phyloP scores from a whole-genome alignment of 1,140 invertebrate species.

The Chionoecetes opilio region DNA sequence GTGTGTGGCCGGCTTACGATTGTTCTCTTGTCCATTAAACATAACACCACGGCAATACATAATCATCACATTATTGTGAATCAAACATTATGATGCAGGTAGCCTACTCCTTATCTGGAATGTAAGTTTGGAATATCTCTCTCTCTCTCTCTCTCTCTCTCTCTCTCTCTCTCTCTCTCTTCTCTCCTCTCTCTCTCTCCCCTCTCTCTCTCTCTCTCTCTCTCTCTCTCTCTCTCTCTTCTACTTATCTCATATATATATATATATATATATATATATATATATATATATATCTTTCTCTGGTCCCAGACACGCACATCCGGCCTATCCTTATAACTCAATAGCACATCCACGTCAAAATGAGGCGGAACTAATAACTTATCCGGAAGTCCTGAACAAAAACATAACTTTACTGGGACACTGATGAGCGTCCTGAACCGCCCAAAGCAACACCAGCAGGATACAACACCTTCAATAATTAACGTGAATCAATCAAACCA shows the following conservation, averaged over 20 bases:
- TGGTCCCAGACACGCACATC: not conserved
- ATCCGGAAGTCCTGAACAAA: not conserved
- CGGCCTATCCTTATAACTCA: not conserved
- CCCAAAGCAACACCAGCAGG: too few relatives aligned
- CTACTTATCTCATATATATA: not conserved
- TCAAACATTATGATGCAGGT: not conserved
- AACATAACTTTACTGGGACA: not conserved
- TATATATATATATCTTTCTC: not conserved
- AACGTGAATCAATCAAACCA: not conserved
- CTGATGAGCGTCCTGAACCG: too few relatives aligned
- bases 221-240: slow-evolving; percentile 14
- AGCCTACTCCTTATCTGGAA: not conserved
- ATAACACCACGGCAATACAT: not conserved
- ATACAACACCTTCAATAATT: not conserved
- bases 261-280: not conserved
- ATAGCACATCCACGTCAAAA: slow-evolving; percentile 5
- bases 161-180: not conserved
- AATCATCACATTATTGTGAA: not conserved
- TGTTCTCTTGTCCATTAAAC: not conserved
- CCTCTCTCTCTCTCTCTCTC: slow-evolving; percentile 43
- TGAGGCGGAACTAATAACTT: slow-evolving; percentile 2
- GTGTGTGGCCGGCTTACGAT: not conserved
- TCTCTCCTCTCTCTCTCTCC: not conserved
- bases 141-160: not conserved
- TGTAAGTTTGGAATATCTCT: not conserved